Evolutionary conservation across 2,888 invertebrate species (phyloP).

Genomic region (Morpho achilles): DNA sequence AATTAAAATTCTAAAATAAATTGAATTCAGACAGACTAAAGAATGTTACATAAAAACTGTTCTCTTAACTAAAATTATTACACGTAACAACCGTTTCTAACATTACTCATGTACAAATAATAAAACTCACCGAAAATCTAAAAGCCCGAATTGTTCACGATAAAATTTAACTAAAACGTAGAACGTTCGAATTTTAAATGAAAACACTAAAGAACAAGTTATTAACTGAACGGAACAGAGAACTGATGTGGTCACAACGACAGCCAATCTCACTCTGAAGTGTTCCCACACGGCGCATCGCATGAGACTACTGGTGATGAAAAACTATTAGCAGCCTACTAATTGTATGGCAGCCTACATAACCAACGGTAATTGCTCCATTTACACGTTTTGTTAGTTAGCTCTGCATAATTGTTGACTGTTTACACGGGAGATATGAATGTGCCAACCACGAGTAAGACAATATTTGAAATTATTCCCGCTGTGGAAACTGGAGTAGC

Average conservation of each 20-base stretch:
- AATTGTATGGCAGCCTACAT: conserved; percentile 77
- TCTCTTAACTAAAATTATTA: too few species aligned
- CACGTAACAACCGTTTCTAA: background rate
- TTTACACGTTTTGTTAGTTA: conserved; percentile 77
- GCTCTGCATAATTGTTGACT: conserved; percentile 68
- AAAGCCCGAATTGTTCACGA: background rate
- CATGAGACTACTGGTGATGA: conserved; percentile 70
- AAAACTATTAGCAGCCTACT: conserved; percentile 74
- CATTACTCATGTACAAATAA: background rate
- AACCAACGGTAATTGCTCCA: conserved; percentile 74
- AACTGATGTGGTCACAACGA: conserved; percentile 49
- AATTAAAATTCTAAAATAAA: too few species aligned
- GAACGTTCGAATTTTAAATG: background rate
- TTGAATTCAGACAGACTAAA: too few species aligned
- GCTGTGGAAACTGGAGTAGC: conserved; percentile 31
- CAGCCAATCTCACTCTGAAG: conserved; percentile 63
- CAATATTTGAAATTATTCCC: conserved; percentile 46
- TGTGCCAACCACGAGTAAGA: conserved; percentile 53
- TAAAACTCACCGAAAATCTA: conserved; percentile 3
- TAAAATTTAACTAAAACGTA: background rate
- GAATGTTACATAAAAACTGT: too few species aligned
- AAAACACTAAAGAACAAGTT: too few species aligned
- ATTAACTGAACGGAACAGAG: conserved; percentile 21
- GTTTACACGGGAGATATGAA: conserved; percentile 64
- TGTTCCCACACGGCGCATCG: conserved; percentile 48